Base-by-base conservation (phyloP, 2,113 vertebrate species). In the Myotis davidii region DNA sequence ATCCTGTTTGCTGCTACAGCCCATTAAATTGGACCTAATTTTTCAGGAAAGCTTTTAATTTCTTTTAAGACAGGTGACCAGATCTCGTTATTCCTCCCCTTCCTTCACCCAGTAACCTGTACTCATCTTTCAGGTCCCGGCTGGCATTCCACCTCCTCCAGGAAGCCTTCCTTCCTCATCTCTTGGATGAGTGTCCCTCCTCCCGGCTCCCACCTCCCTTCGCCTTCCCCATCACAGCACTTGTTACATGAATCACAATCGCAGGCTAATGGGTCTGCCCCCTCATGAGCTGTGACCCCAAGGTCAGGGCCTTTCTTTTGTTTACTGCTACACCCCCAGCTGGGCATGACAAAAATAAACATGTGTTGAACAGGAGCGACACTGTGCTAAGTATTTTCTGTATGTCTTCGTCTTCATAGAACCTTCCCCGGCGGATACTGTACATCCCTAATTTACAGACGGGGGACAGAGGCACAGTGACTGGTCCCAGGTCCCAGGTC, bases 341-440 rank as follows among this genome's bases (percentile, higher is more conserved):
- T 90, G 5, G 45, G 64, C 48, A 23, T 27, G 34, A 45, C 61
- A 56, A 6, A 84, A 20, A 5, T 0, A 39, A 39, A 0, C 6
- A 21, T 2, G 17, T n/a, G 14, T 6, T n/a, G 27, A 67, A 5
- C 23, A 17, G 54, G 27, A 77, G 52, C 3, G 5, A 20, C 29
- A 9, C 11, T 3, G 17, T 13, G 48, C 82, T 13, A 12, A 17
- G 13, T 9, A 1, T 23, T 76, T 52, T 23, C 65, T 7, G 1
- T 0, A 5, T 1, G 34, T 45, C 85, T 84, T 8, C 29, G 21
- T 70, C 52, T 25, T 10, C 74, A 0, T 3, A 20, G 1, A 2
- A 3, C 32, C 64, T 8, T 6, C n/a, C 18, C 3, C 23, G 11
- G 52, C 0, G 7, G 21, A 9, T 1, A 16, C n/a, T 12, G 11